Conservation (phyloP, 2,888 invertebrate genomes). For the Acrobasis consociella region DNA sequence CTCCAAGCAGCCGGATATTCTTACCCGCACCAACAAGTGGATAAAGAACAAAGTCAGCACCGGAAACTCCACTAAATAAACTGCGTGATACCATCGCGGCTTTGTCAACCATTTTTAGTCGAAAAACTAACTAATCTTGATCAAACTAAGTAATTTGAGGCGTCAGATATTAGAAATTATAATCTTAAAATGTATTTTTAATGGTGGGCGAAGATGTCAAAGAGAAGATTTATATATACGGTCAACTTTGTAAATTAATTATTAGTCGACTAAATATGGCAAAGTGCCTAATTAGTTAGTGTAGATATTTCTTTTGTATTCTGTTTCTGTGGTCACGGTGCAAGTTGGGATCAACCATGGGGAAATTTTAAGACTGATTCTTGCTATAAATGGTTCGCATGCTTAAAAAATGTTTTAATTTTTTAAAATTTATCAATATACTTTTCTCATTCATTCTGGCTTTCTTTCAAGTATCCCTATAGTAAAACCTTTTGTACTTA, state of each 20-base stretch:
- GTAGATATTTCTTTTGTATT: slow-evolving; percentile 2
- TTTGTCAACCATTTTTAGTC: not conserved
- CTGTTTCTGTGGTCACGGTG: slow-evolving; percentile 3
- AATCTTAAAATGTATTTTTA: not conserved
- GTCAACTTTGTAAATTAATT: not conserved
- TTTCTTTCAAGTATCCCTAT: slow-evolving; percentile 12
- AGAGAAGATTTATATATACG: not conserved
- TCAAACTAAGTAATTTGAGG: not conserved
- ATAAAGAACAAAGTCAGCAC: slow-evolving; percentile 67
- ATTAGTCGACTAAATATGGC: slow-evolving; percentile 5
- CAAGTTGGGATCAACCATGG: not conserved
- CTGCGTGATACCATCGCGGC: slow-evolving; percentile 11
- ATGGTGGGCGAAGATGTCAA: not conserved
- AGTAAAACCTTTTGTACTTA: slow-evolving; percentile 15
- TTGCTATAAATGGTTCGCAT: slow-evolving; percentile 11
- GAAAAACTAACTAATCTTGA: not conserved
- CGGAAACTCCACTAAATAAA: slow-evolving; percentile 59
- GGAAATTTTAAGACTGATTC: slow-evolving; percentile 20
- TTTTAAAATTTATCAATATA: slow-evolving; percentile 9
- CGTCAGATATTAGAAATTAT: not conserved
- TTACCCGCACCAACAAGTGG: slow-evolving; percentile 75
- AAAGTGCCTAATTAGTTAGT: not conserved
- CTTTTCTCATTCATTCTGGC: slow-evolving; percentile 5
- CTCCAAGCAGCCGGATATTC: slow-evolving; percentile 63
- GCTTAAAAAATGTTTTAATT: not conserved